phyloP scores from a whole-genome alignment of 2,113 vertebrate genomes.

The Ceyx margarethae region DNA sequence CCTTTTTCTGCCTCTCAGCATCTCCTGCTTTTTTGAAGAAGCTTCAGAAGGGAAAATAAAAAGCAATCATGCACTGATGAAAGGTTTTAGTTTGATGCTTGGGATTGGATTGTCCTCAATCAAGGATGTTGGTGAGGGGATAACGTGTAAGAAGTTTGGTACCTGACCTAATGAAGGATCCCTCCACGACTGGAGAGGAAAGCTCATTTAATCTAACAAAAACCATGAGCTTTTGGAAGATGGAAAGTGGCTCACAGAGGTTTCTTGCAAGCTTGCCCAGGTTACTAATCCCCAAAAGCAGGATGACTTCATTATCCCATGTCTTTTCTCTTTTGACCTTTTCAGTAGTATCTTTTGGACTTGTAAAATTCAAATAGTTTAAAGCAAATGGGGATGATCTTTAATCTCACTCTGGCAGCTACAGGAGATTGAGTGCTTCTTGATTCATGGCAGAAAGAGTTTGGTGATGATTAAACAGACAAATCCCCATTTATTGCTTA shows the following conservation, averaged over 20 bases:
- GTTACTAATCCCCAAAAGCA: neutral
- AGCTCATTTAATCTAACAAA: neutral
- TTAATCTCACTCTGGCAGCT: neutral
- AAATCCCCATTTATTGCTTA: neutral
- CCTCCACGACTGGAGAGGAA: neutral
- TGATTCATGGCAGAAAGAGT: neutral
- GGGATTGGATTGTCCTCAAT: neutral
- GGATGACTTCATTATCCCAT: neutral
- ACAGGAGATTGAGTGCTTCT: neutral
- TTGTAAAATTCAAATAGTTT: neutral
- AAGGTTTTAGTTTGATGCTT: neutral
- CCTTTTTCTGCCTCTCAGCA: neutral
- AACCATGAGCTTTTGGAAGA: neutral
- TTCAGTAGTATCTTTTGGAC: neutral
- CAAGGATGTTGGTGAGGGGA: neutral
- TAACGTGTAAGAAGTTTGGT: neutral
- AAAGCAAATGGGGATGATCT: neutral
- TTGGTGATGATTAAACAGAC: neutral
- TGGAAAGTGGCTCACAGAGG: neutral
- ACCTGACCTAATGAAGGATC: neutral
- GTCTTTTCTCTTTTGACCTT: neutral
- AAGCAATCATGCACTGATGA: neutral
- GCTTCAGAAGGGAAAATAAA: neutral
- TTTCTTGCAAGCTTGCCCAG: neutral
- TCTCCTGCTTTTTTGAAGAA: neutral